Evolutionary conservation across 2,113 vertebrate species (phyloP).

Genomic region (Hippocampus abdominalis): DNA sequence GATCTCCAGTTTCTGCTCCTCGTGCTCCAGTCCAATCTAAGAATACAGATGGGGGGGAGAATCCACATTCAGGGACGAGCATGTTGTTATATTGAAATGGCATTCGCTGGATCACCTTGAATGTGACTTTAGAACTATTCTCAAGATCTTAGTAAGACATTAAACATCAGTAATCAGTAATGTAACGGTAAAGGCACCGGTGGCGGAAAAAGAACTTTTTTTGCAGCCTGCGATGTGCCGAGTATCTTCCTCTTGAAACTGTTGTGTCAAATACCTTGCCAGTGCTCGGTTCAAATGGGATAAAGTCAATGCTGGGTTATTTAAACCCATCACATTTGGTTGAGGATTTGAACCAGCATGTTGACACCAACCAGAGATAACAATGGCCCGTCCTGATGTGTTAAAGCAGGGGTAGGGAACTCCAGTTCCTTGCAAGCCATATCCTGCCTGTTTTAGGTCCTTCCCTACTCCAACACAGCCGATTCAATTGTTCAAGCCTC

Average conservation of each 20-base stretch:
- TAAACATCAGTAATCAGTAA: neutral
- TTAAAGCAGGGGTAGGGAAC: too few species aligned
- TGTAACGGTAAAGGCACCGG: neutral
- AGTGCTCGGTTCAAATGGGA: too few species aligned
- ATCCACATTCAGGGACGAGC: neutral
- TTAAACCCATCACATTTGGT: too few species aligned
- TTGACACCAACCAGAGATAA: too few species aligned
- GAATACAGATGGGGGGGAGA: constrained; percentile 13
- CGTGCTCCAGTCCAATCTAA: constrained; percentile 89
- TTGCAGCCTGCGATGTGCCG: neutral
- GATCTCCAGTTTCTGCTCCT: constrained; percentile 94
- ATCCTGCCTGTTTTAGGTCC: too few species aligned
- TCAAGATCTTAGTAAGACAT: neutral
- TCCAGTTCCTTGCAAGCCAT: too few species aligned
- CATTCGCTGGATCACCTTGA: neutral
- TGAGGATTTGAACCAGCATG: too few species aligned
- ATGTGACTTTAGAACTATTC: neutral
- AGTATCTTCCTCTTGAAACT: neutral
- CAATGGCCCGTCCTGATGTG: too few species aligned
- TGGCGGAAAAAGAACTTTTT: neutral
- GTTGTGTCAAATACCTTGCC: too few species aligned
- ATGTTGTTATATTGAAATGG: neutral
- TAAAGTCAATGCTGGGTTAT: too few species aligned
- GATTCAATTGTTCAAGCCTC: too few species aligned
- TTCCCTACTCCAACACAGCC: too few species aligned